phyloP scores from a whole-genome alignment of 1,140 invertebrate genomes.

The Microplitis mediator region DNA sequence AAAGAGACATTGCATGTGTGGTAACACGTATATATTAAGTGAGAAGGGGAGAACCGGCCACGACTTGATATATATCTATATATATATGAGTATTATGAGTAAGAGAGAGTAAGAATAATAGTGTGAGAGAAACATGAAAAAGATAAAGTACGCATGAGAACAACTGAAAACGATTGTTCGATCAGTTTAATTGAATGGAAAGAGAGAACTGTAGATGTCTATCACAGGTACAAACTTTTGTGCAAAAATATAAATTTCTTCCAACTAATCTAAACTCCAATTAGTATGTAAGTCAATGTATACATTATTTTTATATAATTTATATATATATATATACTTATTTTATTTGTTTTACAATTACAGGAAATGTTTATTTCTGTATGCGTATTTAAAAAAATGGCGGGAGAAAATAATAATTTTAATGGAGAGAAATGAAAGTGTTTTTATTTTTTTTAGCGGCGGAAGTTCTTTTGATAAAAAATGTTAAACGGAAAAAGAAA shows the following conservation, averaged over 20 bases:
- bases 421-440: not conserved
- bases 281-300: not conserved
- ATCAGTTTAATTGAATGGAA: constrained; percentile 36
- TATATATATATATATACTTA: no score
- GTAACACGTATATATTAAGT: not conserved
- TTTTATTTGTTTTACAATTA: no score
- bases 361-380: no score
- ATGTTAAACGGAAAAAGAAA: not conserved
- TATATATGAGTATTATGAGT: not conserved
- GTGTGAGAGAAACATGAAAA: not conserved
- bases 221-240: constrained; percentile 18
- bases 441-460: no score
- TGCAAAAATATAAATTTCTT: not conserved
- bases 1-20: not conserved
- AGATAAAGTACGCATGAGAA: constrained; percentile 16
- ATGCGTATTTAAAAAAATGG: no score
- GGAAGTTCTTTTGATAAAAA: not conserved
- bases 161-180: constrained; percentile 31
- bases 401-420: not conserved
- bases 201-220: constrained; percentile 33
- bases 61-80: not conserved
- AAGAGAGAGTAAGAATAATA: constrained; percentile 9
- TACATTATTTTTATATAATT: no score
- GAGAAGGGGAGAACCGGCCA: not conserved
- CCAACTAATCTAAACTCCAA: not conserved